Conservation (phyloP, 1,140 invertebrate species). For the Linepithema humile region DNA sequence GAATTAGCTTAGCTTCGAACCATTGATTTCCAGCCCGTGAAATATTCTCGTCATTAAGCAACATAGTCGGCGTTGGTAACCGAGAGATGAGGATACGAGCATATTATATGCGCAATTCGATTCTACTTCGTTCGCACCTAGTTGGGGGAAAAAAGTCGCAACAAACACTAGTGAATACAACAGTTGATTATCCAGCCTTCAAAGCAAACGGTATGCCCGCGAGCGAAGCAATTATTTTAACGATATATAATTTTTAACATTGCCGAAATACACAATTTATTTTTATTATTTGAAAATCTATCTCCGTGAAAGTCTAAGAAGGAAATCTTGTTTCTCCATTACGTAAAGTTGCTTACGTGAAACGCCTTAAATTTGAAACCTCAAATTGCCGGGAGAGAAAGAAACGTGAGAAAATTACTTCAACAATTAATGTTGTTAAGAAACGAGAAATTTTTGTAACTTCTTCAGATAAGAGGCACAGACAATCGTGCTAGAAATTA, state of each 20-base stretch:
- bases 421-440: not conserved
- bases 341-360: not conserved
- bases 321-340: not conserved
- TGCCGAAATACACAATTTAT: too few species aligned
- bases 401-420: not conserved
- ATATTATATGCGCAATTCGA: constrained; percentile 33
- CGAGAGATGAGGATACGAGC: constrained; percentile 23
- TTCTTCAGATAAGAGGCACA: not conserved
- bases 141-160: not conserved
- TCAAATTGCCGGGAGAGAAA: not conserved
- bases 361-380: not conserved
- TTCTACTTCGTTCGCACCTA: constrained; percentile 47
- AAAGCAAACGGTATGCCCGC: constrained; percentile 13
- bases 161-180: constrained; percentile 2
- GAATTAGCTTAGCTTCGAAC: constrained; percentile 59
- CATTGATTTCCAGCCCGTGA: constrained; percentile 53
- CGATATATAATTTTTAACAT: too few species aligned
- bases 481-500: not conserved
- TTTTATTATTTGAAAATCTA: too few species aligned
- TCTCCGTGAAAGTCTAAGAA: too few species aligned
- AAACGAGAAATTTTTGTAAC: too few species aligned
- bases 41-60: constrained; percentile 56
- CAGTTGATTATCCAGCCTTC: constrained; percentile 32
- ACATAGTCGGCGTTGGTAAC: constrained; percentile 33
- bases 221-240: constrained; percentile 14